Base-by-base conservation (phyloP, 2,888 invertebrate species). In the Sarcophaga carnaria region DNA sequence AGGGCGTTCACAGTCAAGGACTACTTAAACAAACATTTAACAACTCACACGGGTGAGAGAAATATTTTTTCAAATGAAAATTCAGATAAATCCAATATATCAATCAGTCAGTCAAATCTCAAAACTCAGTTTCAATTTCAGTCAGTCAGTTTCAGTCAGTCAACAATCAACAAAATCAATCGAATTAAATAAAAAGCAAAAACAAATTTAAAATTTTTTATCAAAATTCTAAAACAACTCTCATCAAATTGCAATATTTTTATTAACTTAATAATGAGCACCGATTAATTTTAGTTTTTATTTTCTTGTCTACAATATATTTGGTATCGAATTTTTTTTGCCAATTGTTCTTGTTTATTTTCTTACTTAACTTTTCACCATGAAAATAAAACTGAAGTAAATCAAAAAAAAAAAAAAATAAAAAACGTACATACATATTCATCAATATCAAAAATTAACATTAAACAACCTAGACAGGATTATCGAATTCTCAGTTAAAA, bases 1-100 rank as follows among this genome's bases (percentile, higher is more conserved):
- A 93, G 93, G 92, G 91, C 92, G 91, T 93, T 93, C 92, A 93
- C 93, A 91, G 93, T 93, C 91, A 92, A 93, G 92, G 93, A 93
- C 91, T 93, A 93, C 92, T 92, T 93, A 92, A 92, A 93, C 92
- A 93, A 93, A 92, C 93, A 93, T 92, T 93, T 93, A 92, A 93
- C 93, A 92, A 93, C 93, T 92, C 93, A 93, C 93, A 93, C 93
- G 92, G 92, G 93, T 93, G 92, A 93, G 92, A 90, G 89, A 92
- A 91, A 91, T 90, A 87, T 87, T 90, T 92, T 92, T 92, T 91
- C 90, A 91, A 92, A 92, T 89, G 84, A 83, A 88, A 89, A 88
- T 60, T 88, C 85, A 87, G 74, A 72, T 85, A 84, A 89, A 82
- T 77, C 78, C 80, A 80, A 77, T 81, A 64, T 80, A 83, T 86